Conservation (phyloP, 2,797 vertebrate species). For the Clarias platycephalus region DNA sequence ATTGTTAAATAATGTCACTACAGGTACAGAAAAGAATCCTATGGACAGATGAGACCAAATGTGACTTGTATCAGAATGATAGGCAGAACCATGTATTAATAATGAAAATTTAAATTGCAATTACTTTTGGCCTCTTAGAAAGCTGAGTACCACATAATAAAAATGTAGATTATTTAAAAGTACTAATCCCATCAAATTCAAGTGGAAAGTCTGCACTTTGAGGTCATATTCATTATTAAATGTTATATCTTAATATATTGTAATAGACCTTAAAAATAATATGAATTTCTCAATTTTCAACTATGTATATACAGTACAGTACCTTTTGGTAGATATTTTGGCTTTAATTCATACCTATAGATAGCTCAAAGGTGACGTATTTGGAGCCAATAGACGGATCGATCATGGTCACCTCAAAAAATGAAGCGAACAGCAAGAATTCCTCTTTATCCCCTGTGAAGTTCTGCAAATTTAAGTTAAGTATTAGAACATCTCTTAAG, state of each 20-base stretch:
- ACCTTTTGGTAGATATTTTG: background rate
- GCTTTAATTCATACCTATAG: conserved; percentile 77
- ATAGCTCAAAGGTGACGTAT: conserved; percentile 85
- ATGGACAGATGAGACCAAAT: background rate
- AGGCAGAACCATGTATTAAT: background rate
- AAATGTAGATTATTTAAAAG: background rate
- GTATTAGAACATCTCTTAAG: background rate
- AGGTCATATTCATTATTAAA: background rate
- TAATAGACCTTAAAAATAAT: background rate
- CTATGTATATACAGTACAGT: background rate
- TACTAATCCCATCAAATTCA: background rate
- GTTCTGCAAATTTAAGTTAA: conserved; percentile 67
- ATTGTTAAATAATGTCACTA: background rate
- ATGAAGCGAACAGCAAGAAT: conserved; percentile 86
- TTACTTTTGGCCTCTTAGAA: background rate
- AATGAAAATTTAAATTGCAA: background rate
- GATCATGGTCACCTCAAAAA: conserved; percentile 94
- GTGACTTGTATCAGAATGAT: background rate
- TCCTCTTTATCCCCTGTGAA: conserved; percentile 82
- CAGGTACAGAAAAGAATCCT: background rate
- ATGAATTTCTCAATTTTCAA: background rate
- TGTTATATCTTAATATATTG: background rate
- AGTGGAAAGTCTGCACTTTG: background rate
- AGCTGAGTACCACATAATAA: background rate
- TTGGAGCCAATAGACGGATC: conserved; percentile 78